phyloP scores from a whole-genome alignment of 2,113 vertebrate species.

The Scatophagus argus region DNA sequence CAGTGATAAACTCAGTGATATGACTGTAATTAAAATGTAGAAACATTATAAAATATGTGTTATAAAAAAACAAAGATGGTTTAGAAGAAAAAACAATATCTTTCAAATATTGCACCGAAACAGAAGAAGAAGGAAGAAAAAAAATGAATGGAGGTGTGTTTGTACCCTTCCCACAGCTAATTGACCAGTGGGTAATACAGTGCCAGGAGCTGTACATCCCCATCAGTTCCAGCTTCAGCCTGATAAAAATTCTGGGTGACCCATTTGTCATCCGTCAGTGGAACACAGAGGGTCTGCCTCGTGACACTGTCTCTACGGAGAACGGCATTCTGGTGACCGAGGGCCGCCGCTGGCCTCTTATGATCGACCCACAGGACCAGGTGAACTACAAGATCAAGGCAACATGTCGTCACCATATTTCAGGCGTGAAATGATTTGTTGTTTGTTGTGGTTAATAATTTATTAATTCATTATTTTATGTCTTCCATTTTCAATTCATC shows the following conservation, averaged over 20 bases:
- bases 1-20: neutral
- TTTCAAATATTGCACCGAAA: slow-evolving; percentile 1
- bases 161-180: slow-evolving; percentile 77
- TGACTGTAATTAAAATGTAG: neutral
- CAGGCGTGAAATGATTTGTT: neutral
- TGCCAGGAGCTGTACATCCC: slow-evolving; percentile 86
- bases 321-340: slow-evolving; percentile 89
- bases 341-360: slow-evolving; percentile 89
- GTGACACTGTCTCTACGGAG: slow-evolving; percentile 88
- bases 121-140: neutral
- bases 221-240: slow-evolving; percentile 87
- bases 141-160: neutral
- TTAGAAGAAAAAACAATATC: neutral
- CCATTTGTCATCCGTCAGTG: slow-evolving; percentile 88
- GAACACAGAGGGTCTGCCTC: slow-evolving; percentile 89
- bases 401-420: neutral
- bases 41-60: neutral
- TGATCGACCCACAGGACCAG: slow-evolving; percentile 93
- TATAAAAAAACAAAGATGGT: neutral
- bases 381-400: slow-evolving; percentile 55
- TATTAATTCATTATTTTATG: neutral
- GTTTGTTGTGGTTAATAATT: neutral
- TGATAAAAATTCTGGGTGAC: slow-evolving; percentile 87
- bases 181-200: slow-evolving; percentile 86
- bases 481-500: neutral